Conservation (phyloP, 2,797 vertebrate species). For the Leptatherina wallacei region DNA sequence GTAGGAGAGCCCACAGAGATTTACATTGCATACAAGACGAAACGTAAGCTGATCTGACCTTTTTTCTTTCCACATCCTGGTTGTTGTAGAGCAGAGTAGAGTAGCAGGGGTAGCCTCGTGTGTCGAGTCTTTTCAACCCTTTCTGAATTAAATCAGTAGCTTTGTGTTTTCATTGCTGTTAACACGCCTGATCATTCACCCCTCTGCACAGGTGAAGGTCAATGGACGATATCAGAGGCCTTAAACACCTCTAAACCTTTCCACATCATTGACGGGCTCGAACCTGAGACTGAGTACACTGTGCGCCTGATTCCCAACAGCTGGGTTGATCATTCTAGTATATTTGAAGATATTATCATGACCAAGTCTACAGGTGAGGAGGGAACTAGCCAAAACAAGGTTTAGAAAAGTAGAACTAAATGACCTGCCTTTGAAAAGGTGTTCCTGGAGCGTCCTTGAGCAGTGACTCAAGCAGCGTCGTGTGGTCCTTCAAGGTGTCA, state of each 20-base stretch:
- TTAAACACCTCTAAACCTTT: conserved; percentile 87
- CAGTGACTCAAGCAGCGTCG: conserved; percentile 31
- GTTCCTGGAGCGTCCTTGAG: conserved; percentile 57
- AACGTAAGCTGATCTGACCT: conserved; percentile 67
- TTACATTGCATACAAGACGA: conserved; percentile 78
- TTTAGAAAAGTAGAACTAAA: conserved; percentile 20
- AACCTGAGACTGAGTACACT: conserved; percentile 88
- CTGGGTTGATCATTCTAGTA: conserved; percentile 90
- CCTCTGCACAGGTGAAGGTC: conserved; percentile 85
- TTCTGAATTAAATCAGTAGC: not conserved
- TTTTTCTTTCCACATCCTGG: conserved; percentile 11
- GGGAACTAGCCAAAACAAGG: not conserved
- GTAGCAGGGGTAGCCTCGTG: conserved; percentile 2
- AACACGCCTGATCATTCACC: conserved; percentile 54
- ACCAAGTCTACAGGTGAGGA: conserved; percentile 91
- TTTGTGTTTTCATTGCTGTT: conserved; percentile 34
- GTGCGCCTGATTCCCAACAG: conserved; percentile 90
- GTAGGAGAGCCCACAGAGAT: conserved; percentile 67
- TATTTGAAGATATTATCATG: conserved; percentile 93
- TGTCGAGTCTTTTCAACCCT: conserved; percentile 23
- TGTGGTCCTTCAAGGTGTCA: conserved; percentile 52
- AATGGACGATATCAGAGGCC: conserved; percentile 87
- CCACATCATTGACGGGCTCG: conserved; percentile 88
- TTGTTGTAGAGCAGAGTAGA: conserved; percentile 6
- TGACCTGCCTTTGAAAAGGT: conserved; percentile 23